These are phyloP conservation scores for Aporophyla nigra DNA, from an alignment of 2,888 invertebrate genomes.

Conservation along the genomic window DNA sequence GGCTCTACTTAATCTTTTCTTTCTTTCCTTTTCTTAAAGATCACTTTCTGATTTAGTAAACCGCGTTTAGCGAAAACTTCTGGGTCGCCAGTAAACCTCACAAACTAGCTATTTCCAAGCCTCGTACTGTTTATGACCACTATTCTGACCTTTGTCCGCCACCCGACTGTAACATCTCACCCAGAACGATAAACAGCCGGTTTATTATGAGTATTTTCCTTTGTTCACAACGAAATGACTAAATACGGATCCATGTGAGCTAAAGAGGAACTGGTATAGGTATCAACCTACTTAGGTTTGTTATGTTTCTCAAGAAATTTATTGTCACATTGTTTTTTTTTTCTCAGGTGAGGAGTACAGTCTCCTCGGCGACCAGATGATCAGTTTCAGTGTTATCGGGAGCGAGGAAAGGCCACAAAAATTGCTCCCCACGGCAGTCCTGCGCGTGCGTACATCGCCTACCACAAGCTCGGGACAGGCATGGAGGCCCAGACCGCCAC, in stretches of 20 bases:
- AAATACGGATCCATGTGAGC: conserved; percentile 24
- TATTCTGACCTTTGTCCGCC: conserved; percentile 50
- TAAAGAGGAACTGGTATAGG: not conserved
- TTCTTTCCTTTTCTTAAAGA: not conserved
- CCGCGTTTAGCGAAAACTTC: conserved; percentile 23
- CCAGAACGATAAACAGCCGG: conserved; percentile 54
- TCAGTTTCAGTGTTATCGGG: conserved; percentile 82
- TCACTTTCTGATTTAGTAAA: not conserved
- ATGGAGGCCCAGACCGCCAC: conserved; percentile 90
- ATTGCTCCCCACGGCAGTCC: conserved; percentile 89
- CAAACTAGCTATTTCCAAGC: conserved; percentile 31
- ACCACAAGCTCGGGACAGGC: conserved; percentile 92
- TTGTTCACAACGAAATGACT: conserved; percentile 46
- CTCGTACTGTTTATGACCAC: conserved; percentile 47
- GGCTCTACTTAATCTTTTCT: not conserved
- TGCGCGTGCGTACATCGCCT: conserved; percentile 91
- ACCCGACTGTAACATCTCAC: conserved; percentile 50
- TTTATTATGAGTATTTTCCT: conserved; percentile 44
- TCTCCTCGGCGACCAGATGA: conserved; percentile 87
- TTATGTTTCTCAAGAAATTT: not conserved
- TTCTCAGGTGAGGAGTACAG: conserved; percentile 79
- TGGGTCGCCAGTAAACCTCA: conserved; percentile 13
- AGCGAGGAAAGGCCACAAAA: conserved; percentile 84
- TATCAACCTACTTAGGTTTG: not conserved
- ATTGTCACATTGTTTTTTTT: not conserved